Evolutionary conservation across 2,797 vertebrate species (phyloP).

Genomic region (Halcyon smyrnensis): DNA sequence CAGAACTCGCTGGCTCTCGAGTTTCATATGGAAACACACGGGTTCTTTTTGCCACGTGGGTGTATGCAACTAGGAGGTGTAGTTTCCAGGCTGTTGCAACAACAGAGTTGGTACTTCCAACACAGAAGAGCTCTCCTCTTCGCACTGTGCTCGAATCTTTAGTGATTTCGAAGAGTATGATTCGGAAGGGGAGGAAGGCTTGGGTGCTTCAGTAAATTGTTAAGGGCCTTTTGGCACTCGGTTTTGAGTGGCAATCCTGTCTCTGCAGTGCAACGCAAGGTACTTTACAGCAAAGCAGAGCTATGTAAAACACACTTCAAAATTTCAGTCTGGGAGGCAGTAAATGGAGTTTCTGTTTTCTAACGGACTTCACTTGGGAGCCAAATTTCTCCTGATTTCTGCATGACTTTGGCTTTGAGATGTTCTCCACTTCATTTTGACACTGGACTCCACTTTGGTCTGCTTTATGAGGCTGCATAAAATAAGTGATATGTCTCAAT

Average conservation of each 20-base stretch:
- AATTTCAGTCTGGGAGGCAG: neutral
- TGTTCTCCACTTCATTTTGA: neutral
- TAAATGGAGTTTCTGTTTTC: neutral
- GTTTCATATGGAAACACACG: neutral
- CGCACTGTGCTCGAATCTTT: rapidly evolving
- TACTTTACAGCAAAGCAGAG: neutral
- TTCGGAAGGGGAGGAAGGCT: neutral
- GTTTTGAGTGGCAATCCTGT: neutral
- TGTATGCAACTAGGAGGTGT: neutral
- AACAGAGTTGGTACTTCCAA: neutral
- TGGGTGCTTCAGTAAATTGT: neutral
- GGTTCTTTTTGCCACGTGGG: neutral
- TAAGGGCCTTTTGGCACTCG: neutral
- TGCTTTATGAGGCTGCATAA: neutral
- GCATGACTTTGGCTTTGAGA: rapidly evolving
- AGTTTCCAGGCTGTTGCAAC: neutral
- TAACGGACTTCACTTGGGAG: neutral
- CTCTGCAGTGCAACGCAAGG: neutral
- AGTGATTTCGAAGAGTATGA: neutral
- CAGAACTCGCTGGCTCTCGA: neutral
- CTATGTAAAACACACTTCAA: neutral
- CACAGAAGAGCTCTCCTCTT: neutral
- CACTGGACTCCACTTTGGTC: neutral
- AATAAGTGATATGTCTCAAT: neutral
- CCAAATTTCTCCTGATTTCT: neutral